Evolutionary conservation across 2,113 vertebrate genomes (phyloP).

Genomic region (Festucalex cinctus): DNA sequence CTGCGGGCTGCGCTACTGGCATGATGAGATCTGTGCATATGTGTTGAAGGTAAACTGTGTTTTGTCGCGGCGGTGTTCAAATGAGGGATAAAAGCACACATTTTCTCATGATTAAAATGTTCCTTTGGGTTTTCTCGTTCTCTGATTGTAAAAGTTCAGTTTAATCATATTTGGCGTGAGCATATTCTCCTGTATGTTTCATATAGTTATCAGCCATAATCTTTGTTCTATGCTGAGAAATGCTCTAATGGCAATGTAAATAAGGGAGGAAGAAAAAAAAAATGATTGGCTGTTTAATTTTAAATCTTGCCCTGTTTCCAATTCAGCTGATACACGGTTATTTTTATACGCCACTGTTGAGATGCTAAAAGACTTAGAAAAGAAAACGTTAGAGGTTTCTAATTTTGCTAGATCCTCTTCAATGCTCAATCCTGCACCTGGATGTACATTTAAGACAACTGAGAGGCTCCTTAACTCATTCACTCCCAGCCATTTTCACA

Average conservation of each 20-base stretch:
- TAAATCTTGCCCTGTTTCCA: too few species aligned
- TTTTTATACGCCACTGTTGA: too few species aligned
- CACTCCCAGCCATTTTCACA: too few species aligned
- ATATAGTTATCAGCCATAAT: slow-evolving; percentile 14
- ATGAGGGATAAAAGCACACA: slow-evolving; percentile 64
- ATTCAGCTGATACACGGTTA: too few species aligned
- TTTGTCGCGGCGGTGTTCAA: slow-evolving; percentile 43
- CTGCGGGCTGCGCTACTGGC: slow-evolving; percentile 49
- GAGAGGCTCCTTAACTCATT: too few species aligned
- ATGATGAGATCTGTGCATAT: slow-evolving; percentile 68
- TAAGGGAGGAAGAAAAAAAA: background rate
- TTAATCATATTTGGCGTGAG: slow-evolving; percentile 36
- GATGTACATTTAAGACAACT: too few species aligned
- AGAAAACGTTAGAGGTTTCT: too few species aligned
- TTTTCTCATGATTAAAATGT: slow-evolving; percentile 19
- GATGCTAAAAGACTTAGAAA: too few species aligned
- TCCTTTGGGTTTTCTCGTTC: slow-evolving; percentile 53
- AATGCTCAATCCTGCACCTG: too few species aligned
- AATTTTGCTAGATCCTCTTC: too few species aligned
- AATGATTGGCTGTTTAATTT: too few species aligned
- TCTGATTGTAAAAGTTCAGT: slow-evolving; percentile 51
- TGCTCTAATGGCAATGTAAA: background rate
- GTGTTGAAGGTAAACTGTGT: slow-evolving; percentile 37
- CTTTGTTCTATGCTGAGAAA: background rate
- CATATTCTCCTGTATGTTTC: slow-evolving; percentile 28